phyloP scores from a whole-genome alignment of 2,888 invertebrate species.

The Sepioteuthis lessoniana region DNA sequence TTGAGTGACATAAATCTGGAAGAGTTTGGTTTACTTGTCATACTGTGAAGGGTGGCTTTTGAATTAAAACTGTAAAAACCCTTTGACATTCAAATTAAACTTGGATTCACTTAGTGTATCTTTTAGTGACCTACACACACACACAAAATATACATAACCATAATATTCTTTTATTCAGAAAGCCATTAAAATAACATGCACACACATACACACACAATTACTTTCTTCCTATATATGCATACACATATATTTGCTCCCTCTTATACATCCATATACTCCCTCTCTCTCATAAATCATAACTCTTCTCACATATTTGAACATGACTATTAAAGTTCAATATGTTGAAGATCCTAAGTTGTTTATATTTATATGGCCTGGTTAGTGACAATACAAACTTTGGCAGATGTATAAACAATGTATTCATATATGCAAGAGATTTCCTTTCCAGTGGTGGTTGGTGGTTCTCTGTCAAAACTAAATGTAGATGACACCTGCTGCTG shows the following conservation, averaged over 20 bases:
- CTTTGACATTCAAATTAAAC: background rate
- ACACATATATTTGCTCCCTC: background rate
- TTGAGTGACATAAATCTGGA: background rate
- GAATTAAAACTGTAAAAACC: background rate
- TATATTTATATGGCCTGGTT: no score
- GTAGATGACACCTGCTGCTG: background rate
- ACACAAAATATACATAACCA: background rate
- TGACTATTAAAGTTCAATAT: background rate
- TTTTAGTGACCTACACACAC: background rate
- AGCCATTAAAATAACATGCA: background rate
- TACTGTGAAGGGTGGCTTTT: background rate
- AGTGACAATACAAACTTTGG: no score
- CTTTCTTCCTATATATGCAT: background rate
- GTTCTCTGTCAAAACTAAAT: background rate
- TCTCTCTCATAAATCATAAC: background rate
- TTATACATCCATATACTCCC: background rate
- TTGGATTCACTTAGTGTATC: background rate
- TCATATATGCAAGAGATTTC: background rate
- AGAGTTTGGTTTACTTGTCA: background rate
- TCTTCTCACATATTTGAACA: background rate
- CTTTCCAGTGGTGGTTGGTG: background rate
- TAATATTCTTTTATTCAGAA: background rate
- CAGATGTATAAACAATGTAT: no score
- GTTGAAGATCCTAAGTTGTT: background rate
- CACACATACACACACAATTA: background rate